Base-by-base conservation (phyloP, 1,140 invertebrate species). In the Gryllus bimaculatus region DNA sequence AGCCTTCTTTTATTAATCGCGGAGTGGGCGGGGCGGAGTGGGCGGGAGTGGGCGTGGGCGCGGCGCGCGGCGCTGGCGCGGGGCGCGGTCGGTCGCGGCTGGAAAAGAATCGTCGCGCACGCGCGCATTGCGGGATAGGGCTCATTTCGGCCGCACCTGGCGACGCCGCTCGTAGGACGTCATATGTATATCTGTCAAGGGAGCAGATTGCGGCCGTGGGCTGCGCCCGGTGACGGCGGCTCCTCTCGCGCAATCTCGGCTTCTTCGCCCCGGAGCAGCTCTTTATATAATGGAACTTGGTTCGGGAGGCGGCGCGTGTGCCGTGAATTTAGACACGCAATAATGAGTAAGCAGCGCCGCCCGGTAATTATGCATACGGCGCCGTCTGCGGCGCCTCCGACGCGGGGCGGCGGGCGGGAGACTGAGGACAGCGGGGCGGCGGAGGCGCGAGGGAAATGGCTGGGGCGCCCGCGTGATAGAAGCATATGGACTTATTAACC, bases 401-500 rank as follows among this genome's bases (percentile, higher is more conserved):
- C 48, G 7, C 48, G 7, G 18, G 54, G 54, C 18, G 54, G 54
- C 2, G 76, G 48, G 76, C 47, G 47, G 76, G 76, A 47, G 76
- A 18, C 39, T 76, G 5, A 47, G 26, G 26, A 39, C 1, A 39
- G 26, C 26, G 5, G n/a, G 39, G 39, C 26, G 75, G 75, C 47
- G 75, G 75, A 3, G 18, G 26, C 26, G 26, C 26, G 75, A 76
- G 39, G n/a, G 26, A 39, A 39, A 76, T 47, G 48, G 75, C 15
- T n/a, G 12, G 75, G 75, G 48, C 48, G 13, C 12, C n/a, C n/a
- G n/a, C 39, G 39, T 0, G 75, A 21, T 20, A 77, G 76, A 77
- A 47, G 48, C 76, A 77, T n/a, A 77, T 77, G 79, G 75, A 79
- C 75, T 79, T 76, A 74, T 79, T 79, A 79, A 79, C 79, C n/a